Evolutionary conservation across 2,113 vertebrate species (phyloP).

Genomic region (Pandion haliaetus): DNA sequence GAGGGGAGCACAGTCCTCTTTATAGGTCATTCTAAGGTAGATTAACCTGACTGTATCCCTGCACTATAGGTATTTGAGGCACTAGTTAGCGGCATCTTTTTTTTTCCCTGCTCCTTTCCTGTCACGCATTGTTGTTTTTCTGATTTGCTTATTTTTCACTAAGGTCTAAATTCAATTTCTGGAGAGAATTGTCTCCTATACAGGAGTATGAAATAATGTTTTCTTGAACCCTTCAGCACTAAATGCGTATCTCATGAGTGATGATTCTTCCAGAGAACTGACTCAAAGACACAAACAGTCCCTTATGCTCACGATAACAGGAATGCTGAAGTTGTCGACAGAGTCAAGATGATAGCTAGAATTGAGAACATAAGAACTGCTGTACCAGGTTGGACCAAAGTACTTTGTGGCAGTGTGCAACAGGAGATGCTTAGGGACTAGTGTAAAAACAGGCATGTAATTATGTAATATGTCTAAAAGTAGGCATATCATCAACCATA

Average conservation of each 20-base stretch:
- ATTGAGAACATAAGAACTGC: not conserved
- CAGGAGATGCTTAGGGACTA: not conserved
- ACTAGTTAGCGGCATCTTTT: not conserved
- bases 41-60: not conserved
- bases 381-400: not conserved
- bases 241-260: not conserved
- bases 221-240: not conserved
- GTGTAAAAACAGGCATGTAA: not conserved
- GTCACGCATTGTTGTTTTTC: not conserved
- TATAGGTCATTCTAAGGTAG: not conserved
- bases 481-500: not conserved
- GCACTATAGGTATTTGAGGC: not conserved
- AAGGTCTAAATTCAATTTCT: not conserved
- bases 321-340: not conserved
- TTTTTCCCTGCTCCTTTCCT: not conserved
- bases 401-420: not conserved
- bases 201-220: not conserved
- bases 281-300: not conserved
- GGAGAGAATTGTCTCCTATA: not conserved
- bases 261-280: not conserved
- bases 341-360: not conserved
- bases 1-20: not conserved
- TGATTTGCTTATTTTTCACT: not conserved
- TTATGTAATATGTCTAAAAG: not conserved
- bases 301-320: not conserved